Conservation (phyloP, 2,888 invertebrate genomes). For the Caenorhabditis sp. region DNA sequence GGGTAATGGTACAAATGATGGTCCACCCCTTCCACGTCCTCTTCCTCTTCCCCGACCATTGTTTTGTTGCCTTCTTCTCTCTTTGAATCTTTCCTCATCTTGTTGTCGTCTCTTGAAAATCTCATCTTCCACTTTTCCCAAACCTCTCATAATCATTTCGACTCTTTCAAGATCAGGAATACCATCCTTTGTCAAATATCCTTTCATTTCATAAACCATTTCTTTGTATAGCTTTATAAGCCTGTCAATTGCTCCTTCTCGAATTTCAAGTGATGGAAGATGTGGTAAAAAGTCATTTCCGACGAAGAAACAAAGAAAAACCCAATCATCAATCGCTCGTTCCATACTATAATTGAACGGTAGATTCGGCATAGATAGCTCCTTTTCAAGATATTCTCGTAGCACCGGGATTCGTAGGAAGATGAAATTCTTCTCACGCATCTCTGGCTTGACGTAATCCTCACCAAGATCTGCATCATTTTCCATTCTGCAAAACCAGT, state of each 20-base stretch:
- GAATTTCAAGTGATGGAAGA: constrained; percentile 93
- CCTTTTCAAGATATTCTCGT: constrained; percentile 88
- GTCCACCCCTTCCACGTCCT: constrained; percentile 19
- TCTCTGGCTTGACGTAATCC: constrained; percentile 60
- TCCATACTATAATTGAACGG: constrained; percentile 95
- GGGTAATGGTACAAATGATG: constrained; percentile 44
- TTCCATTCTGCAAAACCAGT: constrained; percentile 40
- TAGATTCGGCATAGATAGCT: constrained; percentile 87
- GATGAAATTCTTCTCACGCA: constrained; percentile 69
- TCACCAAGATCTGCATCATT: constrained; percentile 54
- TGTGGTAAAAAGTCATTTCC: constrained; percentile 99
- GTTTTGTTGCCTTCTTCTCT: constrained; percentile 76
- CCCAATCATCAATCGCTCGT: constrained; percentile 95
- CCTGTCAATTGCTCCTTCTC: constrained; percentile 82
- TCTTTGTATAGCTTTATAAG: constrained; percentile 88
- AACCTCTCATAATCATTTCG: constrained; percentile 89
- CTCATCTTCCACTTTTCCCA: constrained; percentile 93
- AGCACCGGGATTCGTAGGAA: constrained; percentile 85
- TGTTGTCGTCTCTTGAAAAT: constrained; percentile 89
- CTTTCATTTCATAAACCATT: constrained; percentile 66
- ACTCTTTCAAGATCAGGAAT: constrained; percentile 90
- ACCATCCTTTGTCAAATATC: constrained; percentile 90
- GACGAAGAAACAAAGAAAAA: constrained; percentile 91
- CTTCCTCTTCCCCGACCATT: constrained; percentile 51
- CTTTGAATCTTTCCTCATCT: constrained; percentile 51